Evolutionary conservation across 2,888 invertebrate species (phyloP).

Genomic region (Himalopsyche tibetana): DNA sequence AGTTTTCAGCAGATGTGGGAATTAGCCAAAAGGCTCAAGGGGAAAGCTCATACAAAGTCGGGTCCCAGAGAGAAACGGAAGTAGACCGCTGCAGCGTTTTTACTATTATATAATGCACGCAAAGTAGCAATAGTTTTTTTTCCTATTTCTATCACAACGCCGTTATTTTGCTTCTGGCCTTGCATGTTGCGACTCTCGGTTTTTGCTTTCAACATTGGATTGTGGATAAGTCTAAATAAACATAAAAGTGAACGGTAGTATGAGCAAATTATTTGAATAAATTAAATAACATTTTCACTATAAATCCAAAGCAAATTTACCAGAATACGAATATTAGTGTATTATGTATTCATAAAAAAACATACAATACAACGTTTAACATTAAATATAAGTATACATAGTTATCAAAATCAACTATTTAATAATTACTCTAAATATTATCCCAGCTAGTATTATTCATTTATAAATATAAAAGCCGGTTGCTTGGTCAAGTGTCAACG

Average conservation of each 20-base stretch:
- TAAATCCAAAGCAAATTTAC: neutral
- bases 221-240: neutral
- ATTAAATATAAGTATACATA: too few relatives aligned
- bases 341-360: too few relatives aligned
- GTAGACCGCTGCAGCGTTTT: constrained; percentile 44
- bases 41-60: constrained; percentile 47
- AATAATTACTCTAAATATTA: too few relatives aligned
- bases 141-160: neutral
- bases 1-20: constrained; percentile 17
- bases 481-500: too few relatives aligned
- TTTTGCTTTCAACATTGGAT: neutral
- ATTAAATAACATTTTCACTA: neutral
- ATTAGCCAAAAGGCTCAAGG: constrained; percentile 48
- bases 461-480: too few relatives aligned
- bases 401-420: too few relatives aligned
- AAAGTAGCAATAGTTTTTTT: neutral
- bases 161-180: neutral
- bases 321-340: neutral
- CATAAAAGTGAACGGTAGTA: neutral
- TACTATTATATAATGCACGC: constrained; percentile 8
- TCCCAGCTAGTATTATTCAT: too few relatives aligned
- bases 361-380: too few relatives aligned
- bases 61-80: constrained; percentile 55
- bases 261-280: neutral
- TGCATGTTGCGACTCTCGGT: neutral